A percentile compares a stretch with the other conserved stretches of the same genome.
phyloP scores from a whole-genome alignment of 2,113 vertebrate genomes.

The Hemiscyllium ocellatum region DNA sequence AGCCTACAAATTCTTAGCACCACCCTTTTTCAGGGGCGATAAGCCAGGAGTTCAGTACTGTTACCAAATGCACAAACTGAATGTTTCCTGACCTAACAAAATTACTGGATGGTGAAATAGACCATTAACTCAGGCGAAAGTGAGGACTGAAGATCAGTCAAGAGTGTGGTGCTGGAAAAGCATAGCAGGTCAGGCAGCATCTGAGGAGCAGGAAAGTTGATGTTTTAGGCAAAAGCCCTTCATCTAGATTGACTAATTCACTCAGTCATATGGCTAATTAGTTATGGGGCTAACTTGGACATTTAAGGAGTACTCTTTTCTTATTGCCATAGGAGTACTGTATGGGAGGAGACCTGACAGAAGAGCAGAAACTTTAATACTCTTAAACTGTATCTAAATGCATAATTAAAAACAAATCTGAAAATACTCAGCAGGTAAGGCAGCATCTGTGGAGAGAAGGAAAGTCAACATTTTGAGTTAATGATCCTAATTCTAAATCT shows the following conservation, averaged over 20 bases:
- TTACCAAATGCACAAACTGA: not conserved
- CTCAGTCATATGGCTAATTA: not conserved
- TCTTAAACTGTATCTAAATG: too few species aligned
- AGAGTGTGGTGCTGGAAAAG: too few species aligned
- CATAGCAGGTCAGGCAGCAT: too few species aligned
- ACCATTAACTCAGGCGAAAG: not conserved
- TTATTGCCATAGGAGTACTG: not conserved
- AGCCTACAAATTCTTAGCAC: not conserved
- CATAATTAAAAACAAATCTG: not conserved
- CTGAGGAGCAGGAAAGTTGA: too few species aligned
- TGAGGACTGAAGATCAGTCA: too few species aligned
- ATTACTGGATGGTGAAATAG: constrained; percentile 1
- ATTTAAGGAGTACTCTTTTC: not conserved
- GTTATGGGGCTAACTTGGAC: not conserved
- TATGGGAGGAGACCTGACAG: not conserved
- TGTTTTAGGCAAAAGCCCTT: too few species aligned
- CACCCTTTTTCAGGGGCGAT: not conserved
- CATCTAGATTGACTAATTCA: not conserved
- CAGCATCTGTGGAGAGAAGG: not conserved
- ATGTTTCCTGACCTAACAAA: not conserved
- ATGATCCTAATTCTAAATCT: not conserved
- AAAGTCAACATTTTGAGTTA: not conserved
- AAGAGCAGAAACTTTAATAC: not conserved
- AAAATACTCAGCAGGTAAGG: not conserved
- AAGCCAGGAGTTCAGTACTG: not conserved